Percentiles rank a stretch among this genome's conserved stretches.
phyloP scores from a whole-genome alignment of 2,888 invertebrate genomes.

The Trissonchulus latispiculum region DNA sequence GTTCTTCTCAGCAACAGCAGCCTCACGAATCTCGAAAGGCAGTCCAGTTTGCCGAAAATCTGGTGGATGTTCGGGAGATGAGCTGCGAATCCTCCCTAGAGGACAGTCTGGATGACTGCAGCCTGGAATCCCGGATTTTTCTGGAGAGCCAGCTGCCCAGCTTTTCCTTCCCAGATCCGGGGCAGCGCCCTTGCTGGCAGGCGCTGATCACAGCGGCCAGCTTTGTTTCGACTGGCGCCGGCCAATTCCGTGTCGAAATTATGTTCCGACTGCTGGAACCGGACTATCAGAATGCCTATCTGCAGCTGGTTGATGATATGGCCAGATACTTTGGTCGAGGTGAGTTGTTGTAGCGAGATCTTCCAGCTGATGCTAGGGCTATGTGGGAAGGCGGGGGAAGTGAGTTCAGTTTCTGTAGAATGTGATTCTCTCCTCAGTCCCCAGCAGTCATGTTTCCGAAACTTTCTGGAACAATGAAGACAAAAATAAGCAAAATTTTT shows the following conservation, averaged over 20 bases:
- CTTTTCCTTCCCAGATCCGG: not conserved
- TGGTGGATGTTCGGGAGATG: not conserved
- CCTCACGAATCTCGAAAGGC: not conserved
- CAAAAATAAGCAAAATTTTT: no score
- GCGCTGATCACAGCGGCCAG: not conserved
- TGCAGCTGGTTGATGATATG: not conserved
- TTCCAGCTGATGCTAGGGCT: no score
- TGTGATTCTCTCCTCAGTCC: no score
- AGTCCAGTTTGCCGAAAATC: not conserved
- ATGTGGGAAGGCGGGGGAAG: no score
- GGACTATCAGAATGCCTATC: not conserved
- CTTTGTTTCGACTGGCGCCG: not conserved
- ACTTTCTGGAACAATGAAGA: no score
- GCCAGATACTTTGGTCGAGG: not conserved
- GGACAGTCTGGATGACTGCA: not conserved
- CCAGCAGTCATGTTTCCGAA: no score
- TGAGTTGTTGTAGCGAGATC: no score
- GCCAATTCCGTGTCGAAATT: not conserved
- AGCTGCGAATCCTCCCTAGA: not conserved
- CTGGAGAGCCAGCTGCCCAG: not conserved
- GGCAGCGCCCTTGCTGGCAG: not conserved
- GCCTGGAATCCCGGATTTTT: not conserved
- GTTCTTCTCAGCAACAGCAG: not conserved
- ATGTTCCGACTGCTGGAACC: not conserved
- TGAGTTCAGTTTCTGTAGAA: no score